Evolutionary conservation across 30 jellyfish, hydroid and myxozoan genomes (phyloP).

Genomic region (Nemopilema nomurai): DNA sequence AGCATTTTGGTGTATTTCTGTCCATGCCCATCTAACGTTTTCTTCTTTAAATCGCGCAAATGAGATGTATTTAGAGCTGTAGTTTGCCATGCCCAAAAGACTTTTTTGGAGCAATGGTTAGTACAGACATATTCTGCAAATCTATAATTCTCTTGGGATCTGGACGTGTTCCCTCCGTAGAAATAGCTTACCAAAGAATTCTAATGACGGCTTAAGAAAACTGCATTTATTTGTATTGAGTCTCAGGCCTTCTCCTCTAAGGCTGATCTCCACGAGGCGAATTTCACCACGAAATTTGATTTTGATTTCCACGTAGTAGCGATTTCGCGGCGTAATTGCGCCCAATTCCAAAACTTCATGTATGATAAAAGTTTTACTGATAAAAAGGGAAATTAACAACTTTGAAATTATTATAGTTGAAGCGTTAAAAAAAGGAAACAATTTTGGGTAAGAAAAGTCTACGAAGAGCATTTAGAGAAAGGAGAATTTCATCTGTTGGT

Average conservation of each 20-base stretch:
- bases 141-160: constrained; percentile 36
- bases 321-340: too few relatives aligned
- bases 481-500: too few relatives aligned
- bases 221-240: constrained; percentile 38
- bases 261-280: too few relatives aligned
- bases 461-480: too few relatives aligned
- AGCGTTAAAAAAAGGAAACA: too few relatives aligned
- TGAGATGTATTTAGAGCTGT: constrained; percentile 56
- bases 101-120: constrained; percentile 34
- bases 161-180: constrained; percentile 52
- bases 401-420: too few relatives aligned
- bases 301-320: too few relatives aligned
- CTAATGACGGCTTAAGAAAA: constrained; percentile 2
- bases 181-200: constrained; percentile 28
- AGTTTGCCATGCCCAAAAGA: constrained; percentile 52
- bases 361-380: too few relatives aligned
- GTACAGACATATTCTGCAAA: constrained; percentile 2
- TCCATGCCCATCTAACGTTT: constrained; percentile 36
- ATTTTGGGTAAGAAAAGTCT: too few relatives aligned
- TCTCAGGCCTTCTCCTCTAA: constrained; percentile 11
- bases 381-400: too few relatives aligned
- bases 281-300: too few relatives aligned
- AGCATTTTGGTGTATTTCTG: constrained; percentile 18
- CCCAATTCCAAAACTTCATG: too few relatives aligned
- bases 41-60: constrained; percentile 40